phyloP scores from a whole-genome alignment of 2,113 vertebrate species.

The Riparia riparia region DNA sequence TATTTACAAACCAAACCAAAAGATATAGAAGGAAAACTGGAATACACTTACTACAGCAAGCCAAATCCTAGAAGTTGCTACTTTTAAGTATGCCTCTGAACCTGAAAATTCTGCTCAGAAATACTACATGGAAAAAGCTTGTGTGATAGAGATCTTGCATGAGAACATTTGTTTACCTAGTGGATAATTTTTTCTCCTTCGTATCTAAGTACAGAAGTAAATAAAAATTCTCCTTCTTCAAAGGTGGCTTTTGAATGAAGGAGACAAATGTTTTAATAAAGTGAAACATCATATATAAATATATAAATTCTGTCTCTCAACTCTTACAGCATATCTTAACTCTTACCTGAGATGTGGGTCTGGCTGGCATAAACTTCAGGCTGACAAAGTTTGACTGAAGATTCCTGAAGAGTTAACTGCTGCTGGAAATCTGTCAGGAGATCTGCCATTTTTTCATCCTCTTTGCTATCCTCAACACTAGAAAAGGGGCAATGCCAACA shows the following conservation, averaged over 20 bases:
- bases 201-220: not conserved
- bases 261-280: not conserved
- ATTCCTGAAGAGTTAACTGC: conserved; percentile 87
- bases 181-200: not conserved
- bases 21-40: not conserved
- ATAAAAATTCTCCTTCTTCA: not conserved
- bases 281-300: not conserved
- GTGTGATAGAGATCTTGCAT: rapidly evolving
- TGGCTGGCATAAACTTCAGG: conserved; percentile 87
- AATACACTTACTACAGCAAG: not conserved
- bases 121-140: not conserved
- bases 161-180: not conserved
- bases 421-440: conserved; percentile 92
- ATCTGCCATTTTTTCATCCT: conserved; percentile 88
- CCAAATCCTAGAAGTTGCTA: not conserved
- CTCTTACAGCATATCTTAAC: not conserved
- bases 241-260: not conserved
- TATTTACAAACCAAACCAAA: not conserved
- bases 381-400: conserved; percentile 89
- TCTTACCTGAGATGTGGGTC: conserved; percentile 91
- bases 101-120: not conserved
- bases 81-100: not conserved
- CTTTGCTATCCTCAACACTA: conserved; percentile 86
- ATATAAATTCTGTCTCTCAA: not conserved
- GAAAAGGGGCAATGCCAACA: not conserved